Evolutionary conservation across 2,888 invertebrate genomes (phyloP).

Genomic region (Zygaena filipendulae): DNA sequence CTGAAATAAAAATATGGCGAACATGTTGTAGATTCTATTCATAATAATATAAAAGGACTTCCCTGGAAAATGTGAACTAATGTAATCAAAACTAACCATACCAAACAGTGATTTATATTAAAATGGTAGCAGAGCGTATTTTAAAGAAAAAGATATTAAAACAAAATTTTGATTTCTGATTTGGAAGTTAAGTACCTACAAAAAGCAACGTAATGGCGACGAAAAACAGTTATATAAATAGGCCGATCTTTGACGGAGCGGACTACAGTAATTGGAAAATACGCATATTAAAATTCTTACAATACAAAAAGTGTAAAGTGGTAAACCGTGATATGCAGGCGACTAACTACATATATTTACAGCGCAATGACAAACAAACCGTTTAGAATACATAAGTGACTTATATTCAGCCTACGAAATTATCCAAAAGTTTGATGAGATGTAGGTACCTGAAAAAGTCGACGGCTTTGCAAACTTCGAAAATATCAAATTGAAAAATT

Average conservation of each 20-base stretch:
- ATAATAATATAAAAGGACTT: too few species aligned
- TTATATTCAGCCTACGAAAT: constrained; percentile 13
- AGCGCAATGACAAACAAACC: constrained; percentile 17
- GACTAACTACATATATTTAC: too few species aligned
- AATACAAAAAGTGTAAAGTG: constrained; percentile 17
- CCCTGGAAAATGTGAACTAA: too few species aligned
- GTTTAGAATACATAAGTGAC: constrained; percentile 17
- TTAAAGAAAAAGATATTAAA: not conserved
- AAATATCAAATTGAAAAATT: constrained; percentile 17
- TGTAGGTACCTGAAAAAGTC: constrained; percentile 18
- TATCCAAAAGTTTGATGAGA: constrained; percentile 17
- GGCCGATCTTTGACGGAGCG: constrained; percentile 13
- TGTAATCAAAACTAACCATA: too few species aligned
- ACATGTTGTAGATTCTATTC: too few species aligned
- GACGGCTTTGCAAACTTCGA: constrained; percentile 18
- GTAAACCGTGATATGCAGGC: constrained; percentile 16
- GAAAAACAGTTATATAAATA: constrained; percentile 12
- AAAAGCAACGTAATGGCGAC: too few species aligned
- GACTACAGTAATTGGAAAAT: constrained; percentile 19
- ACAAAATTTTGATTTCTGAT: not conserved
- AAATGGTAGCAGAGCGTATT: constrained; percentile 1
- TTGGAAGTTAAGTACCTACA: too few species aligned
- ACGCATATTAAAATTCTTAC: constrained; percentile 16
- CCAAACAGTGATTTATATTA: too few species aligned
- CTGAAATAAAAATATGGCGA: too few species aligned